Evolutionary conservation across 2,113 vertebrate genomes (phyloP).

Genomic region (Ardeotis arabs): DNA sequence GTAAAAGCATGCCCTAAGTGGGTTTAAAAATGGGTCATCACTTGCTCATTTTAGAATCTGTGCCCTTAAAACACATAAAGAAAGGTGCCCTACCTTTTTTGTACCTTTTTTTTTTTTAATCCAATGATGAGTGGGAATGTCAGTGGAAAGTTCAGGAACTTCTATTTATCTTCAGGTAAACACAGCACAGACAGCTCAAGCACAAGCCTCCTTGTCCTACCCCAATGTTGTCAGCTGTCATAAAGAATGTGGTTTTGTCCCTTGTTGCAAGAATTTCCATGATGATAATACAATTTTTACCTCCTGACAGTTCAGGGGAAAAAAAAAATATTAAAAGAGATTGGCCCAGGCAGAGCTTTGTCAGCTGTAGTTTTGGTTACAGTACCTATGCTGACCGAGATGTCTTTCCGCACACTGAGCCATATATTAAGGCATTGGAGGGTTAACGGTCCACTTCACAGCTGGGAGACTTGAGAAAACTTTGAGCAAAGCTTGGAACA

Average conservation of each 20-base stretch:
- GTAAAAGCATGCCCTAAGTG: slow-evolving; percentile 24
- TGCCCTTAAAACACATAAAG: background rate
- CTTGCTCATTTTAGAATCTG: slow-evolving; percentile 1
- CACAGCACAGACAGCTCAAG: background rate
- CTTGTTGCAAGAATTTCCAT: background rate
- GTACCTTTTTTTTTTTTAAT: background rate
- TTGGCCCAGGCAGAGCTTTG: background rate
- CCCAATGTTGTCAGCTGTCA: background rate
- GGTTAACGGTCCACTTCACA: background rate
- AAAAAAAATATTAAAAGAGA: background rate
- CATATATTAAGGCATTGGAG: background rate
- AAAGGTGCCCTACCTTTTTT: slow-evolving; percentile 13
- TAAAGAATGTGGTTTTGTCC: background rate
- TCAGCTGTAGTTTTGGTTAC: background rate
- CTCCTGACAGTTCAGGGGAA: background rate
- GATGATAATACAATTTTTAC: background rate
- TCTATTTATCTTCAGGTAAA: slow-evolving; percentile 24
- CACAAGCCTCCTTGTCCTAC: background rate
- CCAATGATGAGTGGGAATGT: background rate
- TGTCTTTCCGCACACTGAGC: background rate
- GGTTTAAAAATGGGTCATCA: slow-evolving; percentile 58
- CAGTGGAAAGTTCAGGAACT: background rate
- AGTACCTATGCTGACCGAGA: background rate
- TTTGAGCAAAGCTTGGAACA: background rate
- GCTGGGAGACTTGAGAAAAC: background rate